Percentiles rank a stretch among this genome's conserved stretches.
phyloP scores from a whole-genome alignment of 92 coral and sea anemone genomes.

The Desmophyllum pertusum region DNA sequence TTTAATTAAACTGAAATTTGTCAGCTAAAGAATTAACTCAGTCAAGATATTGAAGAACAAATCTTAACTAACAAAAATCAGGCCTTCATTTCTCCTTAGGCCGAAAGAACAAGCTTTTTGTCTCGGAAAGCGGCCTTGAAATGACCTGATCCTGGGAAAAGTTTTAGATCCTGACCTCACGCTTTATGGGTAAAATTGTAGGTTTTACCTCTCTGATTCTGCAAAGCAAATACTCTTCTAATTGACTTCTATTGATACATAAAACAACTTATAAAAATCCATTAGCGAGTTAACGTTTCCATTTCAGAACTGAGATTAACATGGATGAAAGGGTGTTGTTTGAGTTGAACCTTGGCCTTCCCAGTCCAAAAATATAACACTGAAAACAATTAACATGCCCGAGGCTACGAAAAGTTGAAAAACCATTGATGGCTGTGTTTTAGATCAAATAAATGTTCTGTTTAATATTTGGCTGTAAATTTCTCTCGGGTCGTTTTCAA shows the following conservation, averaged over 20 bases:
- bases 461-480: neutral
- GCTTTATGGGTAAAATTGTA: neutral
- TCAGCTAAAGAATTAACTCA: too few species aligned
- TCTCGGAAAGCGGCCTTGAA: too few species aligned
- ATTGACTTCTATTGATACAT: slow-evolving; percentile 2
- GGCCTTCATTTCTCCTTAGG: neutral
- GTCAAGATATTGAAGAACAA: neutral
- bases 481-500: neutral
- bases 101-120: neutral
- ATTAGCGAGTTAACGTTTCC: neutral
- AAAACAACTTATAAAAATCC: neutral
- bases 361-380: neutral
- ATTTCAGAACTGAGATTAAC: neutral
- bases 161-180: neutral
- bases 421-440: neutral
- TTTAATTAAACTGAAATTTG: neutral
- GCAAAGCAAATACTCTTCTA: neutral
- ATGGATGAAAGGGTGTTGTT: neutral
- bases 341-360: neutral
- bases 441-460: neutral
- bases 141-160: too few species aligned
- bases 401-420: neutral
- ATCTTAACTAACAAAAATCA: neutral
- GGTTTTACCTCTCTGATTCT: neutral
- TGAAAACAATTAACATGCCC: neutral